Evolutionary conservation across 1,140 invertebrate species (phyloP).

Genomic region (Bombus superbus): DNA sequence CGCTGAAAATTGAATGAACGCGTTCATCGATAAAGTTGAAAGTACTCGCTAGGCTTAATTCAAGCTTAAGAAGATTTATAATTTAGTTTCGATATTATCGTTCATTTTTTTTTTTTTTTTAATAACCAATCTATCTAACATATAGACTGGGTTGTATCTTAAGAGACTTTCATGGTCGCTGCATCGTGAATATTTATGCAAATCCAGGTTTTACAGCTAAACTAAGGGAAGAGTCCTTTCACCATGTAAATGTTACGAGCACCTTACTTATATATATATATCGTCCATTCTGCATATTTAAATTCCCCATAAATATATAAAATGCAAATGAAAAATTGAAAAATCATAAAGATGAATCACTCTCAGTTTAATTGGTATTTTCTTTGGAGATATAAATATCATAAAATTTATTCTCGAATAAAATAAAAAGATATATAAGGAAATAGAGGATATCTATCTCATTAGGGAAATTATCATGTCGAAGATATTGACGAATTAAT

Average conservation of each 20-base stretch:
- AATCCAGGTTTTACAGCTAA: neutral
- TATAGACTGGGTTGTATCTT: neutral
- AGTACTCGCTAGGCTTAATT: neutral
- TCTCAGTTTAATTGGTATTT: neutral
- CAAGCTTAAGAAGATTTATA: neutral
- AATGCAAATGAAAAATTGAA: neutral
- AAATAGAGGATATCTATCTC: neutral
- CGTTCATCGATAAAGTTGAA: neutral
- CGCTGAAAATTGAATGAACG: constrained; percentile 38
- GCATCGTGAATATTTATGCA: neutral
- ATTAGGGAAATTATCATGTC: neutral
- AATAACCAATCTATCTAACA: neutral
- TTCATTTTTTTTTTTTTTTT: neutral
- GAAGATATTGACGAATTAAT: neutral
- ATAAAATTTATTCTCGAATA: neutral
- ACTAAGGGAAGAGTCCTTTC: too few relatives aligned
- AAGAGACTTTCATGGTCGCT: neutral
- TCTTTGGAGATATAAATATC: neutral
- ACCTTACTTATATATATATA: too few relatives aligned
- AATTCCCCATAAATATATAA: too few relatives aligned
- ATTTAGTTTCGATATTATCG: neutral
- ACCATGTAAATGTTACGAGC: too few relatives aligned
- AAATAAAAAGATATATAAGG: neutral
- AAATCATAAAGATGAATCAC: neutral
- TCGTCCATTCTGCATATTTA: neutral